A percentile compares a stretch with the other conserved stretches of the same genome.
Evolutionary conservation across 2,113 vertebrate species (phyloP).

Genomic region (Marcusenius ussheri): DNA sequence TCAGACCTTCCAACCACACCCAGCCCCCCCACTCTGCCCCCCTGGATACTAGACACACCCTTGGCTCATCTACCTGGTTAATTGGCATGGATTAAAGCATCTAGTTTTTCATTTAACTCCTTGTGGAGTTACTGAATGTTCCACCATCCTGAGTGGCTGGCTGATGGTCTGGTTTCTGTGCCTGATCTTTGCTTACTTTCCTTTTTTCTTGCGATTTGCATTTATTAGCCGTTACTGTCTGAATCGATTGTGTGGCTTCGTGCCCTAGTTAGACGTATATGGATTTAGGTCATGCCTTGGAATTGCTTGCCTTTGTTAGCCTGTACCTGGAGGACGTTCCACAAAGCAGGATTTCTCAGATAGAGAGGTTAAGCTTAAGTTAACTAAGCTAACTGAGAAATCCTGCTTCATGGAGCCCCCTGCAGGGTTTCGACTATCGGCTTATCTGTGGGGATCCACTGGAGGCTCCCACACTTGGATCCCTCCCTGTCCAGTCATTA

Average conservation of each 20-base stretch:
- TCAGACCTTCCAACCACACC: background rate
- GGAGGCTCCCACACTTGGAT: too few species aligned
- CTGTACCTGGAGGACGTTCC: background rate
- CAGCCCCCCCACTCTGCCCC: background rate
- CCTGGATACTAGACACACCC: background rate
- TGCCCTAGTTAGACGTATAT: background rate
- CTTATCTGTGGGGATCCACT: too few species aligned
- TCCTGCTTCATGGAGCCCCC: too few species aligned
- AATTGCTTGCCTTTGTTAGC: background rate
- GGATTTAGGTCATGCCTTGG: background rate
- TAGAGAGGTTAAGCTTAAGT: background rate
- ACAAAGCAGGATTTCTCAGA: background rate
- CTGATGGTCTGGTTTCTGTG: background rate
- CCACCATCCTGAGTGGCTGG: background rate
- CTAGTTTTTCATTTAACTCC: background rate
- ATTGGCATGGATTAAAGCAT: background rate
- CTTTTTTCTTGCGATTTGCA: background rate
- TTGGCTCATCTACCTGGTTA: background rate
- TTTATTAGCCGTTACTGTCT: background rate
- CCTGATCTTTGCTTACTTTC: background rate
- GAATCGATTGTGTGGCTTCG: background rate
- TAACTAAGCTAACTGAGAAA: too few species aligned
- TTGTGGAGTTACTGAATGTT: background rate
- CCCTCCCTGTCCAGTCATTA: too few species aligned
- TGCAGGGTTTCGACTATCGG: too few species aligned